Base-by-base conservation (phyloP, 2,888 invertebrate genomes). In the Megamerina dolium region DNA sequence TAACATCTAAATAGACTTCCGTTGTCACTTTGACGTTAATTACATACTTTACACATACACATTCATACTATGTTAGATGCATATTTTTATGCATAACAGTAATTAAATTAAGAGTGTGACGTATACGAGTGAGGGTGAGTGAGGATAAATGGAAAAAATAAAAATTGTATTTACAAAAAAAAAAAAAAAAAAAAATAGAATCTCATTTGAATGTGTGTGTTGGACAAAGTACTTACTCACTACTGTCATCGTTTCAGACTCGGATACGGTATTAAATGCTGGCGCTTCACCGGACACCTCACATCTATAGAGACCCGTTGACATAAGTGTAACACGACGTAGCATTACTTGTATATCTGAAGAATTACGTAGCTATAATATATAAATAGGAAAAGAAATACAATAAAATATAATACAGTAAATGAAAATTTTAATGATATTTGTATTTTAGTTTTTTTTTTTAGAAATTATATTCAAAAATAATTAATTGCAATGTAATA, bases 271-370 rank as follows among this genome's bases (percentile, higher is more conserved):
- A 55, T 81, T 82, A 70, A 87, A 87, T 48, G 83, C 80, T 12
- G 87, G 85, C 45, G 83, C 77, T 65, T 86, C 85, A 12, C 83
- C 86, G 13, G 85, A 85, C 46, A 86, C 85, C 66, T 86, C 86
- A 65, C 85, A 86, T 51, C 83, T 77, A 70, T 85, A 86, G 37
- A 83, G 73, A 21, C 86, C 86, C 8, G 83, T 80, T 32, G 83
- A 82, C 64, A 80, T 77, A 55, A 85, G 70, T 45, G 80, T 79
- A 36, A 86, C 82, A 12, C 82, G 79, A 41, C 77, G 75, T 58
- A 87, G 73, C 46, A 80, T 78, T 49, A 85, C 78, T 59, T 80
- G 78, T 21, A 77, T 78, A 35, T 79, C 82, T 47, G 81, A 79
- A 12, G 79, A 77, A 64, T 80, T 81, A 41, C 78, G 77, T 56